Percentiles rank a stretch among this genome's conserved stretches.
phyloP scores from a whole-genome alignment of 2,797 vertebrate species.

The Coreius guichenoti region DNA sequence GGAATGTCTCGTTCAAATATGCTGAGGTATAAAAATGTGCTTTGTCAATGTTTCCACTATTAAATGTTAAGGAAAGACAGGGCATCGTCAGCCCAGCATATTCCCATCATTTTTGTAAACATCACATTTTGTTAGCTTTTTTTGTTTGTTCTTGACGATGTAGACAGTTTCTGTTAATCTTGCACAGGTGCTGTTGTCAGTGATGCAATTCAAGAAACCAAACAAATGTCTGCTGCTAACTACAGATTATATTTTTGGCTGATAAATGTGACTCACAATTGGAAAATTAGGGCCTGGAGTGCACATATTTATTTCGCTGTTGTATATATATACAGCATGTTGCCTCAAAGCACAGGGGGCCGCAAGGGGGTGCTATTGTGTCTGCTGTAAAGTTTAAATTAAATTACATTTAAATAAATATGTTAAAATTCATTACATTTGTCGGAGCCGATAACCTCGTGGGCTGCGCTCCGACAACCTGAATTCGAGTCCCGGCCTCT shows the following conservation, averaged over 20 bases:
- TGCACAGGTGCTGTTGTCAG: slow-evolving; percentile 44
- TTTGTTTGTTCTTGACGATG: not conserved
- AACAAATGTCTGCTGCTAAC: slow-evolving; percentile 24
- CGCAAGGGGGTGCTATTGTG: not conserved
- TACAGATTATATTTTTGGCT: slow-evolving; percentile 46
- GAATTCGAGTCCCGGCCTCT: too few species aligned
- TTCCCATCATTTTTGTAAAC: not conserved
- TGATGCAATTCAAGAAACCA: slow-evolving; percentile 35
- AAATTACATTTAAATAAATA: not conserved
- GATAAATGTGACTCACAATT: slow-evolving; percentile 51
- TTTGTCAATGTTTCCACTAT: not conserved
- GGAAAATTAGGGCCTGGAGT: not conserved
- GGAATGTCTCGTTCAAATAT: not conserved
- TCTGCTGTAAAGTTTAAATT: not conserved
- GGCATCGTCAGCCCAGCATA: not conserved
- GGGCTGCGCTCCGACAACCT: too few species aligned
- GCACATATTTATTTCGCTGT: not conserved
- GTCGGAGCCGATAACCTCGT: too few species aligned
- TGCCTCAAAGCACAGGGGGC: not conserved
- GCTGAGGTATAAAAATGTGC: not conserved
- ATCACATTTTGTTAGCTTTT: not conserved
- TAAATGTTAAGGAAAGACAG: not conserved
- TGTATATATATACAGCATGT: not conserved
- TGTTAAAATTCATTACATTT: not conserved
- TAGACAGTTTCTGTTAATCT: slow-evolving; percentile 15